A percentile compares a stretch with the other conserved stretches of the same genome.
Evolutionary conservation across 2,888 invertebrate genomes (phyloP).

Genomic region (Rotaria macrura): DNA sequence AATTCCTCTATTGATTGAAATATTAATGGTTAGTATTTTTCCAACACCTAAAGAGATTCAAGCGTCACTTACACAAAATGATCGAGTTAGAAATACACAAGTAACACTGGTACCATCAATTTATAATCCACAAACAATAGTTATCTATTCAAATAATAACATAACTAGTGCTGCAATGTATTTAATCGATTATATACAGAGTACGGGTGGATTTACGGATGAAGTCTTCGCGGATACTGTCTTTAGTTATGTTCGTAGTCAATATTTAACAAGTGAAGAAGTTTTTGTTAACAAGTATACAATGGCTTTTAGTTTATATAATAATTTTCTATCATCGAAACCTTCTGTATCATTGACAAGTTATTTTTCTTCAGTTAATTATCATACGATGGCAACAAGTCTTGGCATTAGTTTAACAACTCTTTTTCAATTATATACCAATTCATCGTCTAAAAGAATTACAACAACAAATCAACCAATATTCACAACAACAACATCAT

Average conservation of each 20-base stretch:
- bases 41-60: neutral
- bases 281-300: neutral
- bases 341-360: neutral
- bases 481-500: neutral
- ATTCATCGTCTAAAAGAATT: neutral
- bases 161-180: too few relatives aligned
- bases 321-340: neutral
- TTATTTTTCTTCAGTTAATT: neutral
- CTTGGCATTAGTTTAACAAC: neutral
- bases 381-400: neutral
- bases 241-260: neutral
- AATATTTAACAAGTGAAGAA: neutral
- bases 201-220: neutral
- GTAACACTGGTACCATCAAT: neutral
- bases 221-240: neutral
- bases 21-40: neutral
- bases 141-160: neutral
- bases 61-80: neutral
- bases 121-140: neutral
- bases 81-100: neutral
- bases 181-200: neutral
- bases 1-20: neutral
- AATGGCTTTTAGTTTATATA: neutral
- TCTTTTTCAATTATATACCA: neutral
- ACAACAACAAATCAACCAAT: conserved; percentile 3